These are phyloP conservation scores for Athalia cordata DNA, from an alignment of 2,888 invertebrate genomes.

Conservation along the genomic window DNA sequence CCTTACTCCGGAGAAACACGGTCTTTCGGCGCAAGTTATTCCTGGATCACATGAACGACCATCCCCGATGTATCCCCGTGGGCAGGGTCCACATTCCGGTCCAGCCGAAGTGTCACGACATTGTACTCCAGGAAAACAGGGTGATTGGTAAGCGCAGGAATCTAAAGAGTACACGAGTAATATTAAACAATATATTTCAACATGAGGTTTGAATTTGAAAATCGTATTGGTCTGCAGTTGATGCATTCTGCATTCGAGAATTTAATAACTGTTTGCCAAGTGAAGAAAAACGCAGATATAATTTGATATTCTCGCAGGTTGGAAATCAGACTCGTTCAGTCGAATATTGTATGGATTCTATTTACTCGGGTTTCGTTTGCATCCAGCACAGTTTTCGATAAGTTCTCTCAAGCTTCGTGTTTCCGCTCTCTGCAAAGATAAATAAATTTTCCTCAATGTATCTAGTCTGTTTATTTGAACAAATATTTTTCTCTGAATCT, in stretches of 20 bases:
- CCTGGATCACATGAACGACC: slow-evolving; percentile 80
- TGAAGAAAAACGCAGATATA: too few species aligned
- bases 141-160: slow-evolving; percentile 64
- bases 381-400: slow-evolving; percentile 87
- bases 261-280: not conserved
- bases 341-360: too few species aligned
- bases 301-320: too few species aligned
- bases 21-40: slow-evolving; percentile 80
- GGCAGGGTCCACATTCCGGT: slow-evolving; percentile 86
- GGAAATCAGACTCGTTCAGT: too few species aligned
- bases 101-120: slow-evolving; percentile 82
- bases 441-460: too few species aligned
- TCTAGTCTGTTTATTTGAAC: too few species aligned
- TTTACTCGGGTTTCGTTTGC: slow-evolving; percentile 68
- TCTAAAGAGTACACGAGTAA: slow-evolving; percentile 51
- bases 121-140: slow-evolving; percentile 77
- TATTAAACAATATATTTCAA: too few species aligned
- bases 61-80: slow-evolving; percentile 84
- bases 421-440: slow-evolving; percentile 75
- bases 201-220: too few species aligned
- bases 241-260: not conserved
- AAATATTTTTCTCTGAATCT: slow-evolving; percentile 4
- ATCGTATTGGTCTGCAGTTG: too few species aligned
- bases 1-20: slow-evolving; percentile 78
- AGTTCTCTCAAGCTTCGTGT: slow-evolving; percentile 82